phyloP scores from a whole-genome alignment of 2,888 invertebrate genomes.

The Vandiemenella viatica region DNA sequence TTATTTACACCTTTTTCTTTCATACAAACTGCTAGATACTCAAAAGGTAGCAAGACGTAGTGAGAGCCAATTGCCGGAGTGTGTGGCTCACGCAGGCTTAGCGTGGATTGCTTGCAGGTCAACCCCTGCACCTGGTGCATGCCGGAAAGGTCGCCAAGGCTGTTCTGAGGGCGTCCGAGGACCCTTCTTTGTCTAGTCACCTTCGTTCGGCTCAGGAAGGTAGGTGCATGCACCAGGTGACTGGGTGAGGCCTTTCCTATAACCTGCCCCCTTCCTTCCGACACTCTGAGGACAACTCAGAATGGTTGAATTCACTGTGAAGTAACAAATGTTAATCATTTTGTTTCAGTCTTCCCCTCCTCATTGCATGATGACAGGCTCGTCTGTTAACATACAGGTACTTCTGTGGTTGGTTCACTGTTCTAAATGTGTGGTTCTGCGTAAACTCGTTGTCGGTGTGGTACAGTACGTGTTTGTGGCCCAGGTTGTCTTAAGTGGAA shows the following conservation, averaged over 20 bases:
- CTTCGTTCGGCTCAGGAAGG: constrained; percentile 22
- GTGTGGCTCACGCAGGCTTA: constrained; percentile 6
- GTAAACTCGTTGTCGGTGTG: constrained; percentile 12
- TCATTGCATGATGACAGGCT: constrained; percentile 24
- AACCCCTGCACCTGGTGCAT: constrained; percentile 25
- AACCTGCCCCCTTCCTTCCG: background rate
- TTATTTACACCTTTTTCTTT: no score
- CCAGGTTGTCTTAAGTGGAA: constrained; percentile 8
- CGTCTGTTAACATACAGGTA: constrained; percentile 21
- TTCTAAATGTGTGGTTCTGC: constrained; percentile 18
- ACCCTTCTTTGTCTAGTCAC: constrained; percentile 25
- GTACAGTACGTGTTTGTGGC: constrained; percentile 11
- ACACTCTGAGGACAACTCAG: background rate
- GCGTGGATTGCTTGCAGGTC: constrained; percentile 15
- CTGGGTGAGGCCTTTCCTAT: constrained; percentile 5
- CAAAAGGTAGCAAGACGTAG: no score
- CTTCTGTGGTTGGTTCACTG: constrained; percentile 18
- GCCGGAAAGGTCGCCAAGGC: constrained; percentile 19
- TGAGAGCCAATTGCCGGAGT: no score
- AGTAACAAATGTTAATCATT: constrained; percentile 21
- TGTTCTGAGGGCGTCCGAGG: constrained; percentile 14
- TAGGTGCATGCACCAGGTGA: constrained; percentile 18
- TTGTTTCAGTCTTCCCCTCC: constrained; percentile 23
- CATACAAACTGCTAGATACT: no score
- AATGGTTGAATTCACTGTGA: constrained; percentile 9